Base-by-base conservation (phyloP, 92 coral and sea anemone species). In the Zoanthus sansibaricus region DNA sequence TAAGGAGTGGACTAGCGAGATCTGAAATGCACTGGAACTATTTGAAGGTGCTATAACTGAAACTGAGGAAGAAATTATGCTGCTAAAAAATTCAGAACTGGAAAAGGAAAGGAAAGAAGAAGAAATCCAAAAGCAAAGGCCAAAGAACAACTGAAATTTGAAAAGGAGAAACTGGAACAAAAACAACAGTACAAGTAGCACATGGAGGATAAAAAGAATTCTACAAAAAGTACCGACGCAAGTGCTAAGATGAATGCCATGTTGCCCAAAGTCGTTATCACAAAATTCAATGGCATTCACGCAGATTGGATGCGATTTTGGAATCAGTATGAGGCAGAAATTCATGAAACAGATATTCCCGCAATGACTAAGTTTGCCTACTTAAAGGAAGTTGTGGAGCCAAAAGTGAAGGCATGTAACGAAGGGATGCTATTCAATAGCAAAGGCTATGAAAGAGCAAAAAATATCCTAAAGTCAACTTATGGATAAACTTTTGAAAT, bases 401-500 rank as follows among this genome's bases (percentile, higher is more conserved):
- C 82, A 72, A 90, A 90, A 49, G 92, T 90, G 31, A 16, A 82
- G 37, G 18, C 83, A 15, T 48, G 54, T 58, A 75, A 82, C 30
- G 91, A 91, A 49, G 93, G 91, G 30, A 45, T 89, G 66, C 92
- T 90, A 9, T 78, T 90, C 49, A 78, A 64, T 3, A 75, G 82
- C 73, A 91, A 91, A 80, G 91, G 86, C 7, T 87, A 91, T 64
- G 93, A 91, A 66, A 87, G 93, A 87, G 93, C 93, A 52, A 75
- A 89, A 78, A 91, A 87, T 68, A 87, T 91, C 80, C 76, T 91
- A 6, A 82, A 87, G 78, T 33, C 87, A 49, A 88, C 80, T 71
- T 91, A 88, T 76, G 92, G 94, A 18, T 90, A 93, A 86, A 67
- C 87, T 75, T 90, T 89, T 77, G 94, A 93, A 73, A 88, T 93